phyloP scores from a whole-genome alignment of 2,888 invertebrate genomes.

The Thalpophila matura region DNA sequence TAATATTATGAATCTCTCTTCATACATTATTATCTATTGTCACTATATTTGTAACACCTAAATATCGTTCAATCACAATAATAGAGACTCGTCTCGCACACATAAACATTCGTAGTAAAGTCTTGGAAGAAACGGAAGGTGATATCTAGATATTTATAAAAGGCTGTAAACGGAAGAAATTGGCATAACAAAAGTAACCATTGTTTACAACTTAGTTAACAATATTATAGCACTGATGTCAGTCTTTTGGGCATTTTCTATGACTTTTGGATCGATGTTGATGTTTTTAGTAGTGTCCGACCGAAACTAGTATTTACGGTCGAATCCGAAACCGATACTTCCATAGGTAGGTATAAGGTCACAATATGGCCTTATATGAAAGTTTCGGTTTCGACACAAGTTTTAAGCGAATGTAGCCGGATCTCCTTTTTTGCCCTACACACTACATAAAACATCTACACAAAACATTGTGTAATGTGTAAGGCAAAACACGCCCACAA shows the following conservation, averaged over 20 bases:
- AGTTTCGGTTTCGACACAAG: too few species aligned
- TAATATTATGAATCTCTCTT: conserved; percentile 62
- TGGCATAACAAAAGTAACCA: conserved; percentile 46
- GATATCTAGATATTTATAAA: conserved; percentile 51
- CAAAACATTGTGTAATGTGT: too few species aligned
- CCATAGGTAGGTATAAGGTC: too few species aligned
- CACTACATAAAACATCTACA: too few species aligned
- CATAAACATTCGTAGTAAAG: conserved; percentile 51
- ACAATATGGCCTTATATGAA: too few species aligned
- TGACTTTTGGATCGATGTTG: conserved; percentile 29
- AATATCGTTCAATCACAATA: conserved; percentile 64
- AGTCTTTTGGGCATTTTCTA: conserved; percentile 51
- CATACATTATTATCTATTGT: conserved; percentile 67
- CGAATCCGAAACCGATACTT: too few species aligned
- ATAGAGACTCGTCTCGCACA: conserved; percentile 60
- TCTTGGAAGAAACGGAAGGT: conserved; percentile 50
- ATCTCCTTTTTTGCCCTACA: too few species aligned
- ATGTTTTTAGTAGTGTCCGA: too few species aligned
- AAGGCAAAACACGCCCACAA: too few species aligned
- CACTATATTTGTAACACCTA: conserved; percentile 70
- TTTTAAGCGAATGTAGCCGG: too few species aligned
- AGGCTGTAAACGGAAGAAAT: conserved; percentile 55
- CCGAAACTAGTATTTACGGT: too few species aligned
- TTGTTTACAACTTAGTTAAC: conserved; percentile 37
- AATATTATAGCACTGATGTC: conserved; percentile 47